Evolutionary conservation across 1,140 invertebrate species (phyloP), one percentile per base, ranked within the genome.

Genomic region (Ceratina australensis): DNA sequence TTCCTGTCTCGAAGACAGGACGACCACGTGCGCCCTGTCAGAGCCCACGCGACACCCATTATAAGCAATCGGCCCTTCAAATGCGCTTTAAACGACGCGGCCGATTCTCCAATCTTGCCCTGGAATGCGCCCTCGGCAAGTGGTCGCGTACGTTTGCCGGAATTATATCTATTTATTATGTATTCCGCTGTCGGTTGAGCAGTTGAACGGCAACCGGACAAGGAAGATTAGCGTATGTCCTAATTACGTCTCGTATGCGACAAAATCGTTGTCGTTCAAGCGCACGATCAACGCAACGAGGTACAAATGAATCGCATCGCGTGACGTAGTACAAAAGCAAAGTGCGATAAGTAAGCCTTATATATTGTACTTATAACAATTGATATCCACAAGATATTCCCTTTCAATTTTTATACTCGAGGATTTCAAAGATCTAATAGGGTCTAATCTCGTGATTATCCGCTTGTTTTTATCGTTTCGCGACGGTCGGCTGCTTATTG

Each of bases 11-110:
- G 26, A 61, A 82, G 83, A 79, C 72, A 72, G 74, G 74, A 88
- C 80, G 79, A 89, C 87, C 86, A 89, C 88, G 88, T 87, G 85
- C 82, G 84, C 87, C 84, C 82, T 87, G 84, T 83, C 82, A 74
- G 63, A 49, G 82, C 87, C 88, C 88, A 88, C 88, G 84, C 87
- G 86, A 84, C 85, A 87, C 85, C 85, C 73, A 89, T 89, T 89
- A 87, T 56, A 61, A 57, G 59, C 61, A 87, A 87, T 87, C 72
- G 77, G 57, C 74, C 56, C 72, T 84, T 86, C 50, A 85, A 85
- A 85, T 85, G 60, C 68, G 59, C 57, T 69, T 33, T 80, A 75
- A 86, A 74, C 78, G 75, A 56, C 64, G 57, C 60, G 56, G 60
- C 13, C 68, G 75, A 78, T 81, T 84, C 69, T 81, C 56, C 54